A percentile compares a stretch with the other conserved stretches of the same genome.
Evolutionary conservation across 2,797 vertebrate species (phyloP).

Genomic region (Microctenopoma lineatum): DNA sequence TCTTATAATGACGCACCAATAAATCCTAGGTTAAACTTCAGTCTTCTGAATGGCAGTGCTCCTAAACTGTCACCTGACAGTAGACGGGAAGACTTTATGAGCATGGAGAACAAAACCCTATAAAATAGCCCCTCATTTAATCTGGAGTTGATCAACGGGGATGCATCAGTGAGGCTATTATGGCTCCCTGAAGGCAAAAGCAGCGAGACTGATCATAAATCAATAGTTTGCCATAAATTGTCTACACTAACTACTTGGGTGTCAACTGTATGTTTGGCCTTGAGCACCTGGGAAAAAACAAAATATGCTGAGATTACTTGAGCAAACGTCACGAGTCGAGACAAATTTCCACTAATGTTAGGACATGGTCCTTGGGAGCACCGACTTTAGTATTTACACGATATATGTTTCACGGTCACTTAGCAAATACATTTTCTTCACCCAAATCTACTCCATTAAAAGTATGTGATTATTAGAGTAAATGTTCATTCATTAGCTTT

Average conservation of each 20-base stretch:
- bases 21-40: conserved; percentile 67
- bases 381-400: conserved; percentile 17
- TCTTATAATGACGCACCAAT: conserved; percentile 56
- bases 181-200: conserved; percentile 46
- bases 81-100: conserved; percentile 63
- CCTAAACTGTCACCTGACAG: conserved; percentile 56
- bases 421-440: too few relatives aligned
- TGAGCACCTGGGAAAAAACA: conserved; percentile 22
- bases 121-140: conserved; percentile 64
- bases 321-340: conserved; percentile 38
- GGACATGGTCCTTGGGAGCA: background rate
- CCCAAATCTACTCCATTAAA: too few relatives aligned
- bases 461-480: too few relatives aligned
- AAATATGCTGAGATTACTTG: conserved; percentile 19
- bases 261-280: conserved; percentile 40
- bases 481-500: too few relatives aligned
- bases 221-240: conserved; percentile 55
- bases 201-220: conserved; percentile 58
- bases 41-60: background rate
- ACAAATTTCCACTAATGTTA: conserved; percentile 26
- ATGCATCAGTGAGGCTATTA: conserved; percentile 57
- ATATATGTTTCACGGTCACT: conserved; percentile 6
- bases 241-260: conserved; percentile 48
- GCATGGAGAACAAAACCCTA: conserved; percentile 55
- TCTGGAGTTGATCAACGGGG: conserved; percentile 51